These are phyloP conservation scores for Diabrotica virgifera DNA, from an alignment of 1,140 invertebrate genomes.

Conservation along the genomic window DNA sequence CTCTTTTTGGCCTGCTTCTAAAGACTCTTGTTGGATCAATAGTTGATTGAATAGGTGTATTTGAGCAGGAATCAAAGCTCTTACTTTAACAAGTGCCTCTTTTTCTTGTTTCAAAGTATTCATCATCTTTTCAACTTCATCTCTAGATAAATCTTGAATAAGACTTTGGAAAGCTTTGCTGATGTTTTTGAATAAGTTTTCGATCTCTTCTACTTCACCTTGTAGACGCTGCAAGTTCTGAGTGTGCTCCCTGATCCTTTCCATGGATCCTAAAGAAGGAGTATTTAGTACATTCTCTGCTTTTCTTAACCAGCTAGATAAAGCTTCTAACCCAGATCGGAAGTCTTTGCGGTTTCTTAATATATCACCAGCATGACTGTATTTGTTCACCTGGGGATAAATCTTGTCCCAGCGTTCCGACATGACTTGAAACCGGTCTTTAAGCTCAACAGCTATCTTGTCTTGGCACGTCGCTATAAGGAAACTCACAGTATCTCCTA, in stretches of 20 bases:
- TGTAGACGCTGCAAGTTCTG: constrained; percentile 76
- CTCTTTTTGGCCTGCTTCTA: constrained; percentile 83
- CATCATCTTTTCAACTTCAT: constrained; percentile 90
- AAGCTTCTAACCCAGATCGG: constrained; percentile 67
- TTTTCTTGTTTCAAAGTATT: constrained; percentile 85
- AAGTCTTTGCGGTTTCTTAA: constrained; percentile 79
- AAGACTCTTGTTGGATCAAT: constrained; percentile 83
- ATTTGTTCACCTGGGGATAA: constrained; percentile 78
- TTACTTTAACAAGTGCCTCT: constrained; percentile 77
- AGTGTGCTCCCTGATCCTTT: constrained; percentile 75
- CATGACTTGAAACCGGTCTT: constrained; percentile 69
- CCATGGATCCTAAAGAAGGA: constrained; percentile 68
- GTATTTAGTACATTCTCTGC: constrained; percentile 69
- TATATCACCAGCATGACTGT: constrained; percentile 85
- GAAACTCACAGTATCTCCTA: constrained; percentile 85
- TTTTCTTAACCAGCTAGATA: constrained; percentile 76
- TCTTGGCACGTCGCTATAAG: constrained; percentile 84
- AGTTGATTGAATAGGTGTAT: constrained; percentile 79
- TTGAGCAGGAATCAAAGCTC: constrained; percentile 75
- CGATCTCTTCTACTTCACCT: constrained; percentile 79
- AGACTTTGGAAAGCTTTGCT: constrained; percentile 87
- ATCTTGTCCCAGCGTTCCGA: constrained; percentile 77
- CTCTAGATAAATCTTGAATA: constrained; percentile 84
- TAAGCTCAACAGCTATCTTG: constrained; percentile 71
- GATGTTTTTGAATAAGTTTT: constrained; percentile 84